These are phyloP conservation scores for Oreocharis arfaki DNA, from an alignment of 2,113 vertebrate species.

Conservation along the genomic window DNA sequence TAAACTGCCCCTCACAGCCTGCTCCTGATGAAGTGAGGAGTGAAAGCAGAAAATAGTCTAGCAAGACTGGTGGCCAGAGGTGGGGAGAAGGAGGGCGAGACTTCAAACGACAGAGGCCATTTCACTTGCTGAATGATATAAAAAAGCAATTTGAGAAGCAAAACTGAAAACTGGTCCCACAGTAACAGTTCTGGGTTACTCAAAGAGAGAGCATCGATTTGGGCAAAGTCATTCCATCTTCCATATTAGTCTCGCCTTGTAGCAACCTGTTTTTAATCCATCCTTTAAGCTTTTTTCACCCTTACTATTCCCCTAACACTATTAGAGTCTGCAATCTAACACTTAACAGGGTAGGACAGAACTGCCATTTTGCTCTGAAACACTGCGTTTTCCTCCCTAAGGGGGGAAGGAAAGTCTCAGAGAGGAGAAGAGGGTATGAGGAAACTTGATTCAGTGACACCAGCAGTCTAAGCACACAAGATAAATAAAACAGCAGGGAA, in stretches of 20 bases:
- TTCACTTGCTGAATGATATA: not conserved
- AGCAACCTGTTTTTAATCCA: not conserved
- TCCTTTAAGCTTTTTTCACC: not conserved
- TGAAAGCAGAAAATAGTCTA: not conserved
- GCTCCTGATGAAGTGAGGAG: not conserved
- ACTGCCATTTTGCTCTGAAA: not conserved
- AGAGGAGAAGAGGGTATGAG: not conserved
- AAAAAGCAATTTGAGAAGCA: not conserved
- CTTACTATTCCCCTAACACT: not conserved
- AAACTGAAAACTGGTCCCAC: not conserved
- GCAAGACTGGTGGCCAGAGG: not conserved
- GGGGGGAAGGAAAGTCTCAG: not conserved
- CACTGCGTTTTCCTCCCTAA: fast-evolving
- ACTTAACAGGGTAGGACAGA: not conserved
- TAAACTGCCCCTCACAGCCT: not conserved
- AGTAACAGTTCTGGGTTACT: not conserved
- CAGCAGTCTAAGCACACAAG: not conserved
- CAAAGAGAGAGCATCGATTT: not conserved
- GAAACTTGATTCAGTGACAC: not conserved
- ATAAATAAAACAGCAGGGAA: not conserved
- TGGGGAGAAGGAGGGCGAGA: not conserved
- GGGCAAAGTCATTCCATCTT: not conserved
- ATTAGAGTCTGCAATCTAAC: not conserved
- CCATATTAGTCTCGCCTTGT: not conserved
- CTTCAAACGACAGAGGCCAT: not conserved